Evolutionary conservation across 2,888 invertebrate genomes (phyloP).

Genomic region (Embidobia sp.): DNA sequence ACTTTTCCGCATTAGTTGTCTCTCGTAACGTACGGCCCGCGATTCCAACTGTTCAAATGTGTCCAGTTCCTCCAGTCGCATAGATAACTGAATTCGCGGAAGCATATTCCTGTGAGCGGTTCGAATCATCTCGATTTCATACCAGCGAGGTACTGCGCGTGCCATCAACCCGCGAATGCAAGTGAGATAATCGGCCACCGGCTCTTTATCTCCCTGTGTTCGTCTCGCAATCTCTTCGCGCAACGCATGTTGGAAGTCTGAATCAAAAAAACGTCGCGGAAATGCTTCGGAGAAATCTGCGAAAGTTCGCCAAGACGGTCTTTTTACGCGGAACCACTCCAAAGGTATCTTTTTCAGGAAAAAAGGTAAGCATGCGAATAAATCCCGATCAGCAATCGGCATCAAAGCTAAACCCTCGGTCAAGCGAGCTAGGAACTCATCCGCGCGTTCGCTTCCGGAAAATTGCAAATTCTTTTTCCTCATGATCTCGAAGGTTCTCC

Average conservation of each 20-base stretch:
- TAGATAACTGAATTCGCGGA: not conserved
- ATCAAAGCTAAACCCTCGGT: too few relatives aligned
- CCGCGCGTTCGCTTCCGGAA: too few relatives aligned
- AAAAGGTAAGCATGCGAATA: too few relatives aligned
- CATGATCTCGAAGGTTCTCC: too few relatives aligned
- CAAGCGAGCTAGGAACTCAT: too few relatives aligned
- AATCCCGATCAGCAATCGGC: too few relatives aligned
- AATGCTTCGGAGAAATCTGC: not conserved
- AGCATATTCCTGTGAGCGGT: not conserved
- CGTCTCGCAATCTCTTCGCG: not conserved
- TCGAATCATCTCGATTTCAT: not conserved
- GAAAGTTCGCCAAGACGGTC: not conserved
- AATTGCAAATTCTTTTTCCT: too few relatives aligned
- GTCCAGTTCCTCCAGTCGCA: not conserved
- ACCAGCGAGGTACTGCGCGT: not conserved
- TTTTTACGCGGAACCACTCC: not conserved
- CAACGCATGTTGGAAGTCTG: not conserved
- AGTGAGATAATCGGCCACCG: slow-evolving; percentile 2
- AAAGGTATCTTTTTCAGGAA: too few relatives aligned
- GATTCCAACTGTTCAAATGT: not conserved
- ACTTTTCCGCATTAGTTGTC: not conserved
- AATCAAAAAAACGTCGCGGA: not conserved
- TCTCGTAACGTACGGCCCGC: not conserved
- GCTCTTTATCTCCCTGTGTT: slow-evolving; percentile 1
- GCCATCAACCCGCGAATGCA: slow-evolving; percentile 4